Percentiles rank a stretch among this genome's conserved stretches.
Evolutionary conservation across 1,140 invertebrate species (phyloP).

Genomic region (Pseudomyrmex cubaensis): DNA sequence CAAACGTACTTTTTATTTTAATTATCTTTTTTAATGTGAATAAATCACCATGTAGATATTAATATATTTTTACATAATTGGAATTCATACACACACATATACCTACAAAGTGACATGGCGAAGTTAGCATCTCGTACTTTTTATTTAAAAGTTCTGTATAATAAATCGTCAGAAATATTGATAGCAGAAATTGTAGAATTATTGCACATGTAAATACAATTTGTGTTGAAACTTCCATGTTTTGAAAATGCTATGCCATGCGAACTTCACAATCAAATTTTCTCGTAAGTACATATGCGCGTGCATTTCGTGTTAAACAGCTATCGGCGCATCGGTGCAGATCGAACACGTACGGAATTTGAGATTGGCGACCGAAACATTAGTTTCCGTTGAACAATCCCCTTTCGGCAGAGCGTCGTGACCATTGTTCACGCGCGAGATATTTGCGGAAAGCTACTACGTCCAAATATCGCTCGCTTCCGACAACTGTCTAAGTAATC

Average conservation of each 20-base stretch:
- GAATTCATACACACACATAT: neutral
- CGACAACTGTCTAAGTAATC: slow-evolving; percentile 69
- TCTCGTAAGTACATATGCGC: neutral
- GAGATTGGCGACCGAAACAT: slow-evolving; percentile 46
- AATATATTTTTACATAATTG: neutral
- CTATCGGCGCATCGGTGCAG: neutral
- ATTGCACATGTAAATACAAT: too few relatives aligned
- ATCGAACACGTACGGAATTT: slow-evolving; percentile 41
- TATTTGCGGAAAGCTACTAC: slow-evolving; percentile 51
- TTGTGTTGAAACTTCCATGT: neutral
- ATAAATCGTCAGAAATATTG: neutral
- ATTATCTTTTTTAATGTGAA: neutral
- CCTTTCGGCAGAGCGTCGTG: slow-evolving; percentile 17
- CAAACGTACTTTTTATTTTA: neutral
- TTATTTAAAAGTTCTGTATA: too few relatives aligned
- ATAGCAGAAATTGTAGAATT: neutral
- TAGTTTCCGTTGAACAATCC: slow-evolving; percentile 48
- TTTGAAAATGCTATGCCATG: neutral
- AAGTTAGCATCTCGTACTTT: too few relatives aligned
- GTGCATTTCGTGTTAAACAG: slow-evolving; percentile 12
- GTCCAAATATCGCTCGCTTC: slow-evolving; percentile 62
- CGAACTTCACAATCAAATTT: slow-evolving; percentile 13
- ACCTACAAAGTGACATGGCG: too few relatives aligned
- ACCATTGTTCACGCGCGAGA: slow-evolving; percentile 61
- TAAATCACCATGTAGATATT: neutral